These are phyloP conservation scores for Pterocles burchelli DNA, from an alignment of 2,113 vertebrate species.

Conservation along the genomic window DNA sequence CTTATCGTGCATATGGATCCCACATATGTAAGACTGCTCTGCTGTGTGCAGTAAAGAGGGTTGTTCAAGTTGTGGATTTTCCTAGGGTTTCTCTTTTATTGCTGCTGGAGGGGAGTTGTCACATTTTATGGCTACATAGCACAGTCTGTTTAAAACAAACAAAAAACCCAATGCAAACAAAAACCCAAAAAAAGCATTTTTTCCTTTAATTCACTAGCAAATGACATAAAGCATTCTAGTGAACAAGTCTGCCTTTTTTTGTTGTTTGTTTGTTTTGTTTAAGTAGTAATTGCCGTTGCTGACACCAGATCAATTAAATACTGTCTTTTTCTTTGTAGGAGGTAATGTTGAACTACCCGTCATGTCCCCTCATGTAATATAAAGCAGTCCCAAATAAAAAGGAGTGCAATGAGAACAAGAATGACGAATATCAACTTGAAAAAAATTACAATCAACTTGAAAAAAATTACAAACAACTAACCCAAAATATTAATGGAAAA, in stretches of 20 bases:
- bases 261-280: neutral
- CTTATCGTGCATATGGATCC: accelerated
- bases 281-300: neutral
- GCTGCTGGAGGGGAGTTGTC: neutral
- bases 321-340: neutral
- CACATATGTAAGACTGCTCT: accelerated
- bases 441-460: accelerated
- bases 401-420: neutral
- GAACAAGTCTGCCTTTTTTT: neutral
- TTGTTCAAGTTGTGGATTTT: neutral
- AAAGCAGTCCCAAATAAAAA: neutral
- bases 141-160: too few relatives aligned
- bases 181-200: neutral
- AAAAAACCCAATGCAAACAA: neutral
- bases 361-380: neutral
- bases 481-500: neutral
- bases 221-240: neutral
- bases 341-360: neutral
- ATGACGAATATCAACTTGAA: neutral
- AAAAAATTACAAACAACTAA: neutral
- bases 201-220: neutral
- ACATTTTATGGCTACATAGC: neutral
- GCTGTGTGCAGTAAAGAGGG: neutral
- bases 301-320: neutral
- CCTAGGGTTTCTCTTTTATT: neutral